Conservation (phyloP, 2,113 vertebrate genomes). For the Oreocharis arfaki region DNA sequence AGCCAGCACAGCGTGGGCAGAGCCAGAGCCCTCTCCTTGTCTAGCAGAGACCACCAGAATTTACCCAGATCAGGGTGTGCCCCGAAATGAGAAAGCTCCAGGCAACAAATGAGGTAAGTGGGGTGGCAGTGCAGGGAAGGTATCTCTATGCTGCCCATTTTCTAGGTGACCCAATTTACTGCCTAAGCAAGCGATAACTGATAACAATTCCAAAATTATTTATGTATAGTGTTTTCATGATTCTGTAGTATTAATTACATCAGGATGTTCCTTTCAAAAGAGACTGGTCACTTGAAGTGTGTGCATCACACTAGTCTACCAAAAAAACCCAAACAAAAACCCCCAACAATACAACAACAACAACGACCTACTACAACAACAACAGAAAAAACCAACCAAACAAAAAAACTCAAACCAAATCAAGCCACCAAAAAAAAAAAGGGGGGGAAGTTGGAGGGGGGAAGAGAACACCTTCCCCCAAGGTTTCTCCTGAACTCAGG, state of each 20-base stretch:
- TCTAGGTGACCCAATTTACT: neutral
- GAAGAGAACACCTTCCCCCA: neutral
- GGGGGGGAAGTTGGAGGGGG: accelerated
- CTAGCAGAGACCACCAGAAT: neutral
- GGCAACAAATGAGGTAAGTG: neutral
- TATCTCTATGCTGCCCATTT: neutral
- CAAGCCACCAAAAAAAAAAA: neutral
- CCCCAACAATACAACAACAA: too few species aligned
- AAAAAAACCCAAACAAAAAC: neutral
- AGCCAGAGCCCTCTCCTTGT: neutral
- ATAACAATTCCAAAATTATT: neutral
- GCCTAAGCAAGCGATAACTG: neutral
- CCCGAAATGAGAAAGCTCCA: neutral
- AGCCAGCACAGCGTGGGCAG: accelerated
- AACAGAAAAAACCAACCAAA: neutral
- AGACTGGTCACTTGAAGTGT: neutral
- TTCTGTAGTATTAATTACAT: neutral
- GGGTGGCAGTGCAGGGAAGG: neutral
- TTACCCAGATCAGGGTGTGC: neutral
- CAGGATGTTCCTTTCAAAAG: neutral
- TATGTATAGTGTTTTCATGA: neutral
- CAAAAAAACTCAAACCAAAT: neutral
- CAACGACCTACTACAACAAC: neutral
- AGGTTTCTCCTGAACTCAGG: neutral
- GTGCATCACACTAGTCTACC: accelerated